Base-by-base conservation (phyloP, 2,797 vertebrate species). In the Stomatorhinus walkeri region DNA sequence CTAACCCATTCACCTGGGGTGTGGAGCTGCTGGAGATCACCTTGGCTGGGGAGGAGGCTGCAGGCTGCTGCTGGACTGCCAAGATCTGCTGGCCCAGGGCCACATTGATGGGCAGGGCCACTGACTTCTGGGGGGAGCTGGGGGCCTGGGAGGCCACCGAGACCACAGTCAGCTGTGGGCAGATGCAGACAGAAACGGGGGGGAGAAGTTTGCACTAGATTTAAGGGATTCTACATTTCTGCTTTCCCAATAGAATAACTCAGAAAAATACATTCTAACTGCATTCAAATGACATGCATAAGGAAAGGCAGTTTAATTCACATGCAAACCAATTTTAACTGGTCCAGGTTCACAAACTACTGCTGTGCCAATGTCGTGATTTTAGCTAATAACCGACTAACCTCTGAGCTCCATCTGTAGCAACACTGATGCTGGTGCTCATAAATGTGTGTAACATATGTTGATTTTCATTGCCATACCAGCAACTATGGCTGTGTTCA, bases 1-100 rank as follows among this genome's bases (percentile, higher is more conserved):
- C 24, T 24, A 68, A n/a, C 12, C 4, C 2, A 52, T 40, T 91
- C 90, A 97, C 97, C 96, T 97, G 97, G 10, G 94, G 46, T 0
- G 95, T 91, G 89, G 95, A 94, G 83, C 95, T 96, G 92, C 95
- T 95, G 91, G 94, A 92, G 92, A 96, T 92, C 89, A 95, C 93
- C 92, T 98, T 98, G 90, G 96, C 96, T 3, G 97, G 97, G 87
- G 97, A 98, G 32, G 93, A 95, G 48, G 96, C 92, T 0, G 96
- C 93, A 88, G 97, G 92, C 94, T 97, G 96, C 86, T 98, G 97
- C 84, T 98, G 97, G 89, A 97, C 95, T 1, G 96, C 90, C 87
- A 98, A 96, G 92, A 98, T 96, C 95, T 97, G 97, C 94, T 98
- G 97, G 88, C 97, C 96, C 49, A 98, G 95, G 2, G 96, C 96